phyloP scores from a whole-genome alignment of 1,140 invertebrate species.

The Wiebesia pumilae region DNA sequence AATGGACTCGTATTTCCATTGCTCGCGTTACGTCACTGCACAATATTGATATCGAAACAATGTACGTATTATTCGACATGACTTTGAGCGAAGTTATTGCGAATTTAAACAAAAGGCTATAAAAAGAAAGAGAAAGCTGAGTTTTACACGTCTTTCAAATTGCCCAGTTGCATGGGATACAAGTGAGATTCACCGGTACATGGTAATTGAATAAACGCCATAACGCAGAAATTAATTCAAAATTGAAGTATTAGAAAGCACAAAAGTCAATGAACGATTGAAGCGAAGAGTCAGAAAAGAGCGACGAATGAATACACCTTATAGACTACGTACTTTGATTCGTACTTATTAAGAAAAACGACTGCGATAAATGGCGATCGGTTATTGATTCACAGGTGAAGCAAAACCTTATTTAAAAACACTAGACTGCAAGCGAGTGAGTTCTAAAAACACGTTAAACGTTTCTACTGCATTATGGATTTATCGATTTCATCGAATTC shows the following conservation, averaged over 20 bases:
- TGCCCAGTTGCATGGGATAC: too few relatives aligned
- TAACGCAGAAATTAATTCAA: too few relatives aligned
- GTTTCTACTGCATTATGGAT: neutral
- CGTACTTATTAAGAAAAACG: neutral
- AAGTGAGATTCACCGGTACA: neutral
- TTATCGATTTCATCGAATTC: neutral
- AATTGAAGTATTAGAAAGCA: too few relatives aligned
- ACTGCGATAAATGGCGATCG: neutral
- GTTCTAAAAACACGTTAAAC: neutral
- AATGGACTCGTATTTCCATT: too few relatives aligned
- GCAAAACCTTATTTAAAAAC: neutral
- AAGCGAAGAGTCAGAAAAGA: neutral
- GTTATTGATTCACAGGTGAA: neutral
- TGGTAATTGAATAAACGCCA: neutral
- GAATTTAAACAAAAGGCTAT: too few relatives aligned
- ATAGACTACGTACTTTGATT: neutral
- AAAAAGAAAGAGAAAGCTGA: too few relatives aligned
- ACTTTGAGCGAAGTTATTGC: too few relatives aligned
- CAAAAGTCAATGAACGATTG: neutral
- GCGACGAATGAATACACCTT: neutral
- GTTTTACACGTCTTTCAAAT: too few relatives aligned
- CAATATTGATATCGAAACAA: too few relatives aligned
- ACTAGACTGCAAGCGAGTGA: neutral
- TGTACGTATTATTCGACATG: too few relatives aligned
- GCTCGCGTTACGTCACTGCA: too few relatives aligned